phyloP scores from a whole-genome alignment of 2,113 vertebrate species.

The Caretta caretta region DNA sequence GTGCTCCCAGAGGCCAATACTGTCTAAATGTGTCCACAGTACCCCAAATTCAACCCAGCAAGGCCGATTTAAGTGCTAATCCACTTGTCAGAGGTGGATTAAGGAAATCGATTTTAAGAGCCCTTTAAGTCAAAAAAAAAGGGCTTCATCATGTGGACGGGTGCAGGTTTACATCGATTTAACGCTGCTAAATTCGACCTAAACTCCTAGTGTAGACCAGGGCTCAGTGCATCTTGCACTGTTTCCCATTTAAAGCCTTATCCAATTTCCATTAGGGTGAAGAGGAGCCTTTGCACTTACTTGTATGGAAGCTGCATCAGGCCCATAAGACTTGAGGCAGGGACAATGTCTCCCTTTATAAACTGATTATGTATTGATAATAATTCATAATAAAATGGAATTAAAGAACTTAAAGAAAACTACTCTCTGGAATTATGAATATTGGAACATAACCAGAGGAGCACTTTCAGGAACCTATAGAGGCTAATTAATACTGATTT shows the following conservation, averaged over 20 bases:
- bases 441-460: constrained; percentile 52
- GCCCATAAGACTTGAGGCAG: neutral
- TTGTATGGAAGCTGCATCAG: neutral
- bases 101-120: too few species aligned
- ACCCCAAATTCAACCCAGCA: too few species aligned
- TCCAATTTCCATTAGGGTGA: neutral
- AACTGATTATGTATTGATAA: neutral
- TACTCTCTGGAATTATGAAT: constrained; percentile 33
- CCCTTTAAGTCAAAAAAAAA: too few species aligned
- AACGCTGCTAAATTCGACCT: too few species aligned
- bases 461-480: constrained; percentile 45
- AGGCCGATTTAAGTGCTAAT: too few species aligned
- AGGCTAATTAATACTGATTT: neutral
- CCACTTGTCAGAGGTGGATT: too few species aligned
- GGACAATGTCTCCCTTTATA: neutral
- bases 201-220: too few species aligned
- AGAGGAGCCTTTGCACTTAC: neutral
- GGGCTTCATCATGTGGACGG: too few species aligned
- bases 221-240: neutral
- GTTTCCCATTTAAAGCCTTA: neutral
- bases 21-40: too few species aligned
- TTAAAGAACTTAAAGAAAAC: constrained; percentile 41
- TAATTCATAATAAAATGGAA: constrained; percentile 48
- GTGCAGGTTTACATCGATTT: too few species aligned
- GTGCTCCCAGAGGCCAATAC: too few species aligned